Base-by-base conservation (phyloP, 2,797 vertebrate genomes). In the Anabas testudineus region DNA sequence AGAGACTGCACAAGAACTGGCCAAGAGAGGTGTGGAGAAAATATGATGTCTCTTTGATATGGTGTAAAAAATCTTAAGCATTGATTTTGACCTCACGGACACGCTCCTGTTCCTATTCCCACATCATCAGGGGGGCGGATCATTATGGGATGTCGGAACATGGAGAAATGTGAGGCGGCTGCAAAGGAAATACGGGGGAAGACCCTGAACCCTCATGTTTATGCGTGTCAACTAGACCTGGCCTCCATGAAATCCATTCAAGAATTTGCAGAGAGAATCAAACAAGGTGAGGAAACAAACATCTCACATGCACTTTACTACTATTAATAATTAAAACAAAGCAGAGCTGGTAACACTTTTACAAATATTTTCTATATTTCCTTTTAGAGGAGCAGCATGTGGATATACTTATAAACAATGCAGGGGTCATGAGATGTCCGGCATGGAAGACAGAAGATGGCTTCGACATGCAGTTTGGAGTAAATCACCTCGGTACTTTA, bases 401-500 rank as follows among this genome's bases (percentile, higher is more conserved):
- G 68, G 93, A 97, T 28, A 3, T 96, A 24, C 90, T 97, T 66
- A 90, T 97, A 74, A 97, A 97, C 84, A 97, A 97, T 0, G 96
- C 96, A 0, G 96, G 94, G 0, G 92, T 97, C 60, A 97, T 97
- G 96, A 93, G 94, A 55, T 97, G 96, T 84, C 96, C 95, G 0
- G 85, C 91, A 2, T 91, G 94, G 93, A 95, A 94, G 81, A 97
- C 96, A 0, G 93, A 96, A 57, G 95, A 97, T 0, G 94, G 95
- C 67, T 97, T 96, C 8, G 96, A 97, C 79, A 94, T 96, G 93
- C 96, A 97, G 89, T 90, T 97, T 47, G 96, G 95, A 3, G 96
- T 97, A 2, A 97, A 97, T 78, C 86, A 97, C 75, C 86, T 97
- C 67, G 96, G 96, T 97, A 62, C 10, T 7, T 37, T 34, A 47